These are phyloP conservation scores for Hylia prasina DNA, from an alignment of 2,113 vertebrate genomes.

Conservation along the genomic window DNA sequence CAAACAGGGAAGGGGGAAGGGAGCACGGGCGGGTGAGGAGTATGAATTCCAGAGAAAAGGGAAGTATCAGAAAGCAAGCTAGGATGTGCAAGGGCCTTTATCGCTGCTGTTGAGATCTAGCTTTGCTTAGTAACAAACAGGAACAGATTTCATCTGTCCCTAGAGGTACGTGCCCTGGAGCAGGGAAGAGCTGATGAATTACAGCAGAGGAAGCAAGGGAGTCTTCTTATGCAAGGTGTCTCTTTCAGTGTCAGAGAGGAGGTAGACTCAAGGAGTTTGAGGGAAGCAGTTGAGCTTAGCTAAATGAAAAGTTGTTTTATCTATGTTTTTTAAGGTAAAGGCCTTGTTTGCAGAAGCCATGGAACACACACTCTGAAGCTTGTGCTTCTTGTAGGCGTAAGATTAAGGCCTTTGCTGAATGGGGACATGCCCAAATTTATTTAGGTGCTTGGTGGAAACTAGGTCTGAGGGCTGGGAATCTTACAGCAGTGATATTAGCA, in stretches of 20 bases:
- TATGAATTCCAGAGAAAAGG: constrained; percentile 57
- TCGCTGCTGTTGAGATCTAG: constrained; percentile 24
- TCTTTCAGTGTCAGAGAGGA: background rate
- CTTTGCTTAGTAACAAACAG: constrained; percentile 23
- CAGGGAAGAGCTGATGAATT: constrained; percentile 43
- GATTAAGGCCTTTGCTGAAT: background rate
- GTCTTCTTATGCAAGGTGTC: constrained; percentile 15
- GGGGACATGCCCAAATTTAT: background rate
- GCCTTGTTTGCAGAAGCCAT: background rate
- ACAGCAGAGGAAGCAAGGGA: constrained; percentile 18
- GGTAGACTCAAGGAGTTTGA: background rate
- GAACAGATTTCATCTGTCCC: constrained; percentile 50
- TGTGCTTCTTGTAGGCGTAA: background rate
- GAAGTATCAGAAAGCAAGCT: constrained; percentile 59
- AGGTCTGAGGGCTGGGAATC: background rate
- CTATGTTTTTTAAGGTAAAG: background rate
- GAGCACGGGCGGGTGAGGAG: background rate
- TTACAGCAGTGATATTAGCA: background rate
- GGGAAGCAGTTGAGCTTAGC: background rate
- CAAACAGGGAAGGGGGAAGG: constrained; percentile 53
- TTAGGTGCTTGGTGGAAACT: background rate
- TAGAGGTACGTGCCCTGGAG: constrained; percentile 53
- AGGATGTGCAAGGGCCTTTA: constrained; percentile 50
- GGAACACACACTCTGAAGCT: background rate
- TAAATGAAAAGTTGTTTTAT: background rate